These are phyloP conservation scores for Temnothorax nylanderi DNA, from an alignment of 1,140 invertebrate genomes.

Conservation along the genomic window DNA sequence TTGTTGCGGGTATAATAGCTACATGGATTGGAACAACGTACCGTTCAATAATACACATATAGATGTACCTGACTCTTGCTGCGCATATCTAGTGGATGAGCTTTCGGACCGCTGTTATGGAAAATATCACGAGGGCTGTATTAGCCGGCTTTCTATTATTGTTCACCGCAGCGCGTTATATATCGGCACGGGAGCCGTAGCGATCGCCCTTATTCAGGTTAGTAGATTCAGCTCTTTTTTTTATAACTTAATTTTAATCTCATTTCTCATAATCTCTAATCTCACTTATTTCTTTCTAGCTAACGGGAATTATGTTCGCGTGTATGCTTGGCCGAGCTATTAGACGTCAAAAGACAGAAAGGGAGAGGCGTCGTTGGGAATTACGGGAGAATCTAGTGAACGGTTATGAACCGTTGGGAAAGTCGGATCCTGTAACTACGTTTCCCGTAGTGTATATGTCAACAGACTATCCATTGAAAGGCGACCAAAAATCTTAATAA, in stretches of 20 bases:
- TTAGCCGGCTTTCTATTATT: constrained; percentile 88
- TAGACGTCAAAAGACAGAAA: constrained; percentile 91
- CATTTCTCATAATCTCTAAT: not conserved
- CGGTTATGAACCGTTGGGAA: constrained; percentile 82
- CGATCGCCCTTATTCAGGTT: constrained; percentile 93
- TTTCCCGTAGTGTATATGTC: constrained; percentile 82
- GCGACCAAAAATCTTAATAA: constrained; percentile 21
- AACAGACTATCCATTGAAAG: constrained; percentile 71
- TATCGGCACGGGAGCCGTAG: constrained; percentile 92
- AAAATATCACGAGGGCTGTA: constrained; percentile 87
- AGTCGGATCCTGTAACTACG: constrained; percentile 78
- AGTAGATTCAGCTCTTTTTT: constrained; percentile 24
- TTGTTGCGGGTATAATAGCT: constrained; percentile 90
- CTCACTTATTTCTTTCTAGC: constrained; percentile 84
- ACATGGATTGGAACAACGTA: constrained; percentile 88
- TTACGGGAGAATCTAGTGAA: constrained; percentile 86
- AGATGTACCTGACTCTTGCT: constrained; percentile 87
- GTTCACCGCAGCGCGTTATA: constrained; percentile 91
- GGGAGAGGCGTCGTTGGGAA: constrained; percentile 89
- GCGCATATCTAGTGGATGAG: constrained; percentile 75
- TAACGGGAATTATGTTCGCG: constrained; percentile 94
- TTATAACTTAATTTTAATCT: not conserved
- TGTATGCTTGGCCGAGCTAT: constrained; percentile 94
- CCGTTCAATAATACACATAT: constrained; percentile 62
- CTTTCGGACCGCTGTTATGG: constrained; percentile 14